Percentiles rank a stretch among this genome's conserved stretches.
Evolutionary conservation across 2,797 vertebrate species (phyloP).

Genomic region (Thamnophis elegans): DNA sequence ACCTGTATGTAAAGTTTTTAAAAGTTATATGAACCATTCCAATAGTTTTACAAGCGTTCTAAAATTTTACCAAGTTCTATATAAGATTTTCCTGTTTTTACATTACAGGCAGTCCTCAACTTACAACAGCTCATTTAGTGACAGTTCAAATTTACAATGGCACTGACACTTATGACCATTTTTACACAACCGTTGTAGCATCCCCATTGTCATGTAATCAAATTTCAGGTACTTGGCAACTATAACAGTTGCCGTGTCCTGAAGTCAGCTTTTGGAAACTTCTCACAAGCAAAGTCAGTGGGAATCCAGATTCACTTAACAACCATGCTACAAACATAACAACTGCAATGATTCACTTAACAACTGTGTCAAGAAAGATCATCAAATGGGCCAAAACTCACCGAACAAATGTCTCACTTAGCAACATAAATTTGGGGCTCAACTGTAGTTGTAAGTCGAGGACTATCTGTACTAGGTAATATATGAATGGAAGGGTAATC

Average conservation of each 20-base stretch:
- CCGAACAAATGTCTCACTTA: background rate
- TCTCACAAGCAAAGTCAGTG: no score
- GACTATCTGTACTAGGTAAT: background rate
- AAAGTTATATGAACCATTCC: background rate
- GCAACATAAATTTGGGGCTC: background rate
- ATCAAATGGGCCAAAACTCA: background rate
- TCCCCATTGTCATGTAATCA: background rate
- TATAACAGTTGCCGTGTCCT: background rate
- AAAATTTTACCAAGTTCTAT: background rate
- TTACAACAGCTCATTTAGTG: background rate
- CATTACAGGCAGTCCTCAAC: background rate
- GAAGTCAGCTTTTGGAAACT: background rate
- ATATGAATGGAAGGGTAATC: background rate
- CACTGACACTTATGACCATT: background rate
- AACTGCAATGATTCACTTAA: background rate
- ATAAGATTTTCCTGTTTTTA: background rate
- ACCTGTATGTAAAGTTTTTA: background rate
- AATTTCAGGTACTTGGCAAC: background rate
- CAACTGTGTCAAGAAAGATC: no score
- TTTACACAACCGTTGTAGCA: background rate
- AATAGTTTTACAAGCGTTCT: background rate
- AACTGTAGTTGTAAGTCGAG: background rate
- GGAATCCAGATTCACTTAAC: background rate
- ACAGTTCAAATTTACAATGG: background rate
- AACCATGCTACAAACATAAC: background rate